A percentile compares a stretch with the other conserved stretches of the same genome.
phyloP scores from a whole-genome alignment of 1,140 invertebrate species.

The Atta colombica region DNA sequence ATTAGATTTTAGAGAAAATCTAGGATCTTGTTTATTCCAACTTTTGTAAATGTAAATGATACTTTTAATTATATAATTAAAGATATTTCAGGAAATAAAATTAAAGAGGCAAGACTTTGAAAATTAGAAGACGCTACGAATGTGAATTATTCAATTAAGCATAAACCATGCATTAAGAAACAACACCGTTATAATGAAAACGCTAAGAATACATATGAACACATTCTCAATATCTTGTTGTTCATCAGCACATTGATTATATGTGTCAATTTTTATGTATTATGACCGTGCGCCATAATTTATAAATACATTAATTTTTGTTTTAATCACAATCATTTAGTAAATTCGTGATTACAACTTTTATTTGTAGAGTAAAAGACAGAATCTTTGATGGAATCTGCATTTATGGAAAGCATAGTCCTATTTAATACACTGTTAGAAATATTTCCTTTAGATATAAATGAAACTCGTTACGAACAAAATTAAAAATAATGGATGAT shows the following conservation, averaged over 20 bases:
- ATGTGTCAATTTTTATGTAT: slow-evolving; percentile 1
- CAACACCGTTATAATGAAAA: background rate
- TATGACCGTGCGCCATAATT: background rate
- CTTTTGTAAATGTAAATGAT: background rate
- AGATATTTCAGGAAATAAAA: background rate
- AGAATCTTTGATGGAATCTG: background rate
- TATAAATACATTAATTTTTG: background rate
- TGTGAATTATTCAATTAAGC: background rate
- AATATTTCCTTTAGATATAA: no score
- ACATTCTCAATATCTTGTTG: background rate
- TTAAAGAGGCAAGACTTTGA: background rate
- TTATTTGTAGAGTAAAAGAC: background rate
- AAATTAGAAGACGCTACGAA: background rate
- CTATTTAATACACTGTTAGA: background rate
- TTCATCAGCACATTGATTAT: background rate
- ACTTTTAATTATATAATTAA: background rate
- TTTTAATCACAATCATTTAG: background rate
- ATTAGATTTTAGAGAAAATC: background rate
- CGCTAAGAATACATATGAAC: background rate
- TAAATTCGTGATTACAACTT: background rate
- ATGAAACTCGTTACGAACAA: no score
- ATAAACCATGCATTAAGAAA: background rate
- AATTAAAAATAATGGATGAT: no score
- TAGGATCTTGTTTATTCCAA: background rate
- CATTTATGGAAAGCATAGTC: background rate